A percentile compares a stretch with the other conserved stretches of the same genome.
These are phyloP conservation scores for Mesitornis unicolor DNA, from an alignment of 2,113 vertebrate species.

Conservation along the genomic window DNA sequence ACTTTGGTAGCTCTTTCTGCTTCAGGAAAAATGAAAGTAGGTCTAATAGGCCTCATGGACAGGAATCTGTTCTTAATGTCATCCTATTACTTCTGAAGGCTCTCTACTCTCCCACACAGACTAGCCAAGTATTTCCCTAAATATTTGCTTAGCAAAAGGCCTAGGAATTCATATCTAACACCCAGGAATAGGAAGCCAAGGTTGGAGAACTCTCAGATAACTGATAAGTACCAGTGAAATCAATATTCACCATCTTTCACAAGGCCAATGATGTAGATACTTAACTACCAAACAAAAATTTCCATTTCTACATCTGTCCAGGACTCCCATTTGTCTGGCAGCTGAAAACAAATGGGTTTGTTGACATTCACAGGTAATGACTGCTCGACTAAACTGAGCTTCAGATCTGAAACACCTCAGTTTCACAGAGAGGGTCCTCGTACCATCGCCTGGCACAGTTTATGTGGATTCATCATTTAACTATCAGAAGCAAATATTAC, in stretches of 20 bases:
- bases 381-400: not conserved
- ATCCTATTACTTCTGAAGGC: not conserved
- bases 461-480: not conserved
- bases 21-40: not conserved
- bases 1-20: not conserved
- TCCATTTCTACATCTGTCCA: not conserved
- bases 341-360: not conserved
- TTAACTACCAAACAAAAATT: not conserved
- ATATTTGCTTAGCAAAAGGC: not conserved
- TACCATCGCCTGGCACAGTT: not conserved
- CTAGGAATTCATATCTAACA: not conserved
- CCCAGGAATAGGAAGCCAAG: not conserved
- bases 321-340: not conserved
- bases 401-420: not conserved
- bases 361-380: not conserved
- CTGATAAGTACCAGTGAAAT: not conserved
- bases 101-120: not conserved
- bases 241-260: not conserved
- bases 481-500: not conserved
- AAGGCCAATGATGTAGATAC: not conserved
- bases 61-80: not conserved
- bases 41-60: not conserved
- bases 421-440: not conserved
- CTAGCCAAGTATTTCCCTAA: not conserved
- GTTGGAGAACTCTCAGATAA: not conserved